Evolutionary conservation across 2,888 invertebrate species (phyloP).

Genomic region (Scaptomyza flava): DNA sequence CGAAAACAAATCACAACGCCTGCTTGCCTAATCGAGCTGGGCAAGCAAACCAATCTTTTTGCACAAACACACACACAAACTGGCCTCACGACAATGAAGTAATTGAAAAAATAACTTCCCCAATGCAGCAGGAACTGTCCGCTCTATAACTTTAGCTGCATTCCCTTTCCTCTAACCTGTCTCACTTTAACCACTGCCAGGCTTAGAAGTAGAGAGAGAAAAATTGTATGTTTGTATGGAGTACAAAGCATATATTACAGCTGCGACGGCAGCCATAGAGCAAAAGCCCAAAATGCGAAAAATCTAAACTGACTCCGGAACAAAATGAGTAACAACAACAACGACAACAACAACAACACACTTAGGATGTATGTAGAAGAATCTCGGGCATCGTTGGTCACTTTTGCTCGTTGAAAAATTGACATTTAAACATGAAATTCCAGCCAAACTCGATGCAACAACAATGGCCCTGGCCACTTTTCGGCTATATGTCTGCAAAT

Average conservation of each 20-base stretch:
- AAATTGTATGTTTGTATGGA: conserved; percentile 1
- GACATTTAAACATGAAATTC: conserved; percentile 78
- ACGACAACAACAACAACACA: conserved; percentile 25
- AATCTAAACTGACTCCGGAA: conserved; percentile 14
- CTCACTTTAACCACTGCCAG: conserved; percentile 2
- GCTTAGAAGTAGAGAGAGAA: background rate
- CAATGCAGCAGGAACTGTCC: conserved; percentile 24
- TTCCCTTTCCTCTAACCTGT: background rate
- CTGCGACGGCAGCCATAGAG: conserved; percentile 44
- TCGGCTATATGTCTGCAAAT: conserved; percentile 46
- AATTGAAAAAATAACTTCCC: conserved; percentile 69
- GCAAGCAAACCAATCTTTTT: conserved; percentile 55
- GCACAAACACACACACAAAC: conserved; percentile 12
- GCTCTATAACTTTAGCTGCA: conserved; percentile 8
- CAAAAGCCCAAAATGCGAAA: conserved; percentile 27
- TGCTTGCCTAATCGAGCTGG: conserved; percentile 48
- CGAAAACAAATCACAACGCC: conserved; percentile 57
- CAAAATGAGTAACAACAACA: conserved; percentile 23
- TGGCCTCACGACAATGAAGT: conserved; percentile 57
- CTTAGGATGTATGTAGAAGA: background rate
- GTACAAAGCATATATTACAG: conserved; percentile 46
- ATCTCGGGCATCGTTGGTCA: conserved; percentile 59
- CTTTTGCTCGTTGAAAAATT: conserved; percentile 75
- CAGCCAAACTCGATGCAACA: conserved; percentile 59
- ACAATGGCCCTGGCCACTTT: conserved; percentile 67